Base-by-base conservation (phyloP, 2,888 invertebrate genomes). In the Erebia palarica region DNA sequence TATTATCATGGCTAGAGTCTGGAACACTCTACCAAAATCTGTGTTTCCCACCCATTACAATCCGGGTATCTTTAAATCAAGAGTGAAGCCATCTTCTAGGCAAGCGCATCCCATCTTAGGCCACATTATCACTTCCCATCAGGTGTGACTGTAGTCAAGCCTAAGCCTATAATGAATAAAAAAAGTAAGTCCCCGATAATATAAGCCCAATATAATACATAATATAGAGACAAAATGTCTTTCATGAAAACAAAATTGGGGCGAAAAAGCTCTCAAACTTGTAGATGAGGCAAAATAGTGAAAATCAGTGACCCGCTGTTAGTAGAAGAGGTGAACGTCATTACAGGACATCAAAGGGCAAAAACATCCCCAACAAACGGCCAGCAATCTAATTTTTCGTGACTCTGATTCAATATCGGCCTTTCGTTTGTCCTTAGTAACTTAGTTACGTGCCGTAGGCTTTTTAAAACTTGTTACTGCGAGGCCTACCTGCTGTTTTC, bases 381-480 rank as follows among this genome's bases (percentile, higher is more conserved):
- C 76, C 78, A 81, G 81, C 78, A 91, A 90, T 90, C 86, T 86
- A 90, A 91, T 90, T 91, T 90, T 90, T 90, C 68, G 51, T 51
- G 86, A 78, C 80, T 86, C 86, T 87, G 83, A 84, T 84, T 81
- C 79, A 78, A 75, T 76, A 78, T 77, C 75, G 77, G 76, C 73
- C 70, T 70, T 74, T 77, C 75, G 77, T 74, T 79, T 78, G 77
- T 75, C 77, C 77, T 75, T 73, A 61, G 55, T 85, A 87, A 88
- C 79, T 77, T 71, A 76, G 77, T 88, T 86, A 86, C 65, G 57
- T 69, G 75, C 75, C 75, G 74, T 74, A 75, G 80, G 79, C 81
- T 88, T 89, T 88, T 88, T 84, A 84, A 87, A 87, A 87, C 81
- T 83, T 84, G 75, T 76, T 80, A 76, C 79, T 81, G 80, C 76